Percentiles rank a stretch among this genome's conserved stretches.
Conservation (phyloP, 2,113 vertebrate species). For the Peucedramus taeniatus region DNA sequence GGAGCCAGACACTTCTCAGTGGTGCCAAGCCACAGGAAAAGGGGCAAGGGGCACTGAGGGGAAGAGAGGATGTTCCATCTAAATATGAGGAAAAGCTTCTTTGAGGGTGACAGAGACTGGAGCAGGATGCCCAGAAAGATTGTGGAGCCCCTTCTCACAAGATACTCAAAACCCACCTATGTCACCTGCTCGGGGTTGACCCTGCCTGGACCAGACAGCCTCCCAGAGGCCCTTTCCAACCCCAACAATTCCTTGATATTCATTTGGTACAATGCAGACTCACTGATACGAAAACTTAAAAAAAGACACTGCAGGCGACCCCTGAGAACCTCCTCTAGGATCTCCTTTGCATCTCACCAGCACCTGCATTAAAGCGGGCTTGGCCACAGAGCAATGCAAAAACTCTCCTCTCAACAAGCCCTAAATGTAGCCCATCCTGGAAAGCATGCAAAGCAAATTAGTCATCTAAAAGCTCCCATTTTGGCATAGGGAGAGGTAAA, state of each 20-base stretch:
- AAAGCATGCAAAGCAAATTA: slow-evolving; percentile 66
- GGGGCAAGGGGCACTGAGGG: neutral
- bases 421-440: slow-evolving; percentile 38
- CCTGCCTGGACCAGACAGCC: accelerated
- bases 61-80: neutral
- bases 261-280: neutral
- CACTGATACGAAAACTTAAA: slow-evolving; percentile 30
- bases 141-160: neutral
- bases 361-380: slow-evolving; percentile 53
- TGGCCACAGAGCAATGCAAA: slow-evolving; percentile 41
- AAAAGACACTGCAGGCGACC: slow-evolving; percentile 19
- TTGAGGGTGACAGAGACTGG: neutral
- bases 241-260: neutral
- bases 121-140: neutral
- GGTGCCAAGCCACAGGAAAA: neutral
- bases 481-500: slow-evolving; percentile 63
- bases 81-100: neutral
- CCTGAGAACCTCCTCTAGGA: slow-evolving; percentile 8
- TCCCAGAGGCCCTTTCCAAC: neutral
- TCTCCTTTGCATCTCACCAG: slow-evolving; percentile 39
- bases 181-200: neutral
- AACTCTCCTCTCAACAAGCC: slow-evolving; percentile 51
- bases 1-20: neutral
- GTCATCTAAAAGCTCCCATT: slow-evolving; percentile 64
- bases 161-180: neutral